Evolutionary conservation across 2,888 invertebrate genomes (phyloP).

Genomic region (Pterobdella sp.): DNA sequence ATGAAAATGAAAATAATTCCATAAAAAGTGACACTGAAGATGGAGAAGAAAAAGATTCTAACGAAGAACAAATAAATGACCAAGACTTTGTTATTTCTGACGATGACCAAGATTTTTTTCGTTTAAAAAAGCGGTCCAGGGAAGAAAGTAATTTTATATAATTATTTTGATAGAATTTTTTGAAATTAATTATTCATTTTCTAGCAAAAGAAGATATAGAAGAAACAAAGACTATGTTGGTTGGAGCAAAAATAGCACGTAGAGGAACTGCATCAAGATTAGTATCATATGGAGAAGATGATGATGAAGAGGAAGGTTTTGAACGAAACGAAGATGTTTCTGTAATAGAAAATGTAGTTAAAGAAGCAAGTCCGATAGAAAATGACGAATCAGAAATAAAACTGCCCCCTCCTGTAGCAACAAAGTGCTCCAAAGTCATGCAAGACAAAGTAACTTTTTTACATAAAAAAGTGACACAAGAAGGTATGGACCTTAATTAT

Average conservation of each 20-base stretch:
- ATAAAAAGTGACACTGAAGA: no score
- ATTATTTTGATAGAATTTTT: background rate
- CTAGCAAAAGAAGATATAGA: background rate
- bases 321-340: background rate
- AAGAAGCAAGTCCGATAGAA: background rate
- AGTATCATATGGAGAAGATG: conserved; percentile 27
- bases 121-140: background rate
- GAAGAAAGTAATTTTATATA: conserved; percentile 17
- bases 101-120: conserved; percentile 17
- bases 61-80: conserved; percentile 1
- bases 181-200: background rate
- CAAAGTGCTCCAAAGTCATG: conserved; percentile 29
- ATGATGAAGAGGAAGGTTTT: background rate
- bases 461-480: conserved; percentile 62
- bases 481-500: conserved; percentile 77
- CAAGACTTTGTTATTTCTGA: conserved; percentile 13
- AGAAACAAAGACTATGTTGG: background rate
- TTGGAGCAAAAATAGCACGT: conserved; percentile 1
- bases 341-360: background rate
- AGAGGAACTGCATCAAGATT: conserved; percentile 13
- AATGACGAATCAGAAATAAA: conserved; percentile 17
- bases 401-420: conserved; percentile 29
- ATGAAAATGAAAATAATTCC: no score
- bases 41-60: conserved; percentile 10
- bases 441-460: conserved; percentile 54